Evolutionary conservation across 2,888 invertebrate genomes (phyloP).

Genomic region (Geophilus truncorum): DNA sequence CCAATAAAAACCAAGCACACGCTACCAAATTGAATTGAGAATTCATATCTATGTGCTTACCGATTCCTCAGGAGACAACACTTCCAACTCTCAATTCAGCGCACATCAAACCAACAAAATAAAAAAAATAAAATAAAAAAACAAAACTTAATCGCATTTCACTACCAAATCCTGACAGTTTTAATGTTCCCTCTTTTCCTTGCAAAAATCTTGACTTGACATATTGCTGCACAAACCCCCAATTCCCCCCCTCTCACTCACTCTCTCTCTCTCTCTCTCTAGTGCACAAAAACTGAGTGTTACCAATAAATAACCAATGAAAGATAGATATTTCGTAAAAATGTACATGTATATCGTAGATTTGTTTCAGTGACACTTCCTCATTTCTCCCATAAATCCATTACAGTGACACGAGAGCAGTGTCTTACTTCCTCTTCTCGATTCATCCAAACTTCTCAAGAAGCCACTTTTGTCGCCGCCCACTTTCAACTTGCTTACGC

Average conservation of each 20-base stretch:
- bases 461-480: not conserved
- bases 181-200: too few species aligned
- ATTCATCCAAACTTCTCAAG: not conserved
- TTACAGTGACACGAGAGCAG: not conserved
- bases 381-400: not conserved
- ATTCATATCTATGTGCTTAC: constrained; percentile 7
- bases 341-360: not conserved
- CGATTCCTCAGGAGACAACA: not conserved
- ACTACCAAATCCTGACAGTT: not conserved
- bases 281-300: too few species aligned
- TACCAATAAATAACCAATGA: too few species aligned
- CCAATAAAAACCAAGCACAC: constrained; percentile 12
- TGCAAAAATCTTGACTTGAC: not conserved
- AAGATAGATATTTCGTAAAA: too few species aligned
- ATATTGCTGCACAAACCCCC: not conserved
- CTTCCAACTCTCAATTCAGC: not conserved
- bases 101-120: not conserved
- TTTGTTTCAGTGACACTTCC: not conserved
- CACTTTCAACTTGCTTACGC: not conserved
- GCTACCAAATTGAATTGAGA: constrained; percentile 7
- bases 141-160: not conserved
- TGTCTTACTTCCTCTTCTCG: too few species aligned
- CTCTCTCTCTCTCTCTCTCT: too few species aligned
- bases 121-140: not conserved
- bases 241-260: too few species aligned